phyloP scores from a whole-genome alignment of 2,888 invertebrate genomes.

The Acleris sparsana region DNA sequence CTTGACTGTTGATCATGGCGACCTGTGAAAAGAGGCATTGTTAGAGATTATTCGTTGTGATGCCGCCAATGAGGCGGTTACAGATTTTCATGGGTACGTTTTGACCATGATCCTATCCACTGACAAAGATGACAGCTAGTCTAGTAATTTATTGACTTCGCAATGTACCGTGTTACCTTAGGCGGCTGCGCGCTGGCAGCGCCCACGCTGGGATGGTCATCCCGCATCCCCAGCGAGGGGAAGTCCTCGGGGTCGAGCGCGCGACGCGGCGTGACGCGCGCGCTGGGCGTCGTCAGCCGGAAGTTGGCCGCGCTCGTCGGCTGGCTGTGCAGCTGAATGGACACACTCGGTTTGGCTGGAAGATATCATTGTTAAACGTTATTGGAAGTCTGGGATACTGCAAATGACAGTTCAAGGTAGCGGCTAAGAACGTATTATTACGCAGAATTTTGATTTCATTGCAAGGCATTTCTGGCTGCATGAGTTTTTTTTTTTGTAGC shows the following conservation, averaged over 20 bases:
- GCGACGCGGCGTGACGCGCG: conserved; percentile 44
- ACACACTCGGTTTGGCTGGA: conserved; percentile 76
- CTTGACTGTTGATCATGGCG: conserved; percentile 70
- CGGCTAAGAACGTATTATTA: too few relatives aligned
- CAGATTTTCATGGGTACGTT: not conserved
- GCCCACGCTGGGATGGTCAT: conserved; percentile 75
- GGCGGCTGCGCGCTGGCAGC: conserved; percentile 66
- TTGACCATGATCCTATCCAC: too few relatives aligned
- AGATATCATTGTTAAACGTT: not conserved
- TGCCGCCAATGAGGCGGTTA: too few relatives aligned
- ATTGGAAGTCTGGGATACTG: too few relatives aligned
- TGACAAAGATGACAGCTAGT: too few relatives aligned
- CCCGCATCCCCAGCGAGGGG: conserved; percentile 47
- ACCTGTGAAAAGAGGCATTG: conserved; percentile 53
- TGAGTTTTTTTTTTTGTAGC: too few relatives aligned
- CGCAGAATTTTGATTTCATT: too few relatives aligned
- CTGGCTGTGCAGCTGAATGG: conserved; percentile 77
- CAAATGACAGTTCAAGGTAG: too few relatives aligned
- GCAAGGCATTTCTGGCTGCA: too few relatives aligned
- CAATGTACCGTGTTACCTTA: conserved; percentile 54
- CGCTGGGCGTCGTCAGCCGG: conserved; percentile 42
- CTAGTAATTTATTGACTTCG: too few relatives aligned
- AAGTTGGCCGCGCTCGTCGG: conserved; percentile 77
- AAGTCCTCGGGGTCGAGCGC: conserved; percentile 47
- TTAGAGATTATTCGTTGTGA: too few relatives aligned